Evolutionary conservation across 2,888 invertebrate genomes (phyloP), one percentile per base, ranked within the genome.

Genomic region (Hypselothyrea guttata): DNA sequence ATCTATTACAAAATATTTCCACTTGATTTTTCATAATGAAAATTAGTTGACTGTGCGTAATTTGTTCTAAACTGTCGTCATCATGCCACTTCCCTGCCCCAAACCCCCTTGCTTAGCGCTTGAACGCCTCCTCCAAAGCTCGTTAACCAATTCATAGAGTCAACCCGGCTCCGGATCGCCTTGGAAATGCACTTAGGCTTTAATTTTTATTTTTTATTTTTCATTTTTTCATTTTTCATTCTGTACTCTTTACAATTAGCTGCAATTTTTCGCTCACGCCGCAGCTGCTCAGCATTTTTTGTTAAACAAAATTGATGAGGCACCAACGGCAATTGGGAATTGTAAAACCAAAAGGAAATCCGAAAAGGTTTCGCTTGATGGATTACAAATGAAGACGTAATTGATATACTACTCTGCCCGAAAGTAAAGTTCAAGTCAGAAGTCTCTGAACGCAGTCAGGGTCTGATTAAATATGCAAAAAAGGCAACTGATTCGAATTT

Each of bases 121-220:
- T 13, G 49, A 40, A 69, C 54, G 53, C 61, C 67, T 53, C 42
- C 56, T 51, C 40, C 15, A 56, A 40, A 41, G 68, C 62, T 84
- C 75, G 78, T 71, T 75, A 71, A 77, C 54, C 61, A 70, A 72
- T 73, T 71, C 74, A 66, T 51, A 67, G 54, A 64, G 57, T 30
- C 58, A 60, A 51, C 51, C 55, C 40, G 34, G 54, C 13, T 60
- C 71, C 69, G 48, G 84, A 67, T 84, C 58, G 82, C 84, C 84
- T 84, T 84, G 86, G 60, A 70, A 70, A 70, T 71, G 86, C 86
- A 86, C 78, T 86, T 85, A 84, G 75, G 75, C 81, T 73, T 77
- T 78, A 71, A 66, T 66, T 22, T 22, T 22, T n/a, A n/a, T n/a
- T n/a, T n/a, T n/a, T n/a, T n/a, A n/a, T n/a, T 22, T 22, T 22